Evolutionary conservation across 2,113 vertebrate genomes (phyloP), one percentile per base, ranked within the genome.

Genomic region (Myocastor coypus): DNA sequence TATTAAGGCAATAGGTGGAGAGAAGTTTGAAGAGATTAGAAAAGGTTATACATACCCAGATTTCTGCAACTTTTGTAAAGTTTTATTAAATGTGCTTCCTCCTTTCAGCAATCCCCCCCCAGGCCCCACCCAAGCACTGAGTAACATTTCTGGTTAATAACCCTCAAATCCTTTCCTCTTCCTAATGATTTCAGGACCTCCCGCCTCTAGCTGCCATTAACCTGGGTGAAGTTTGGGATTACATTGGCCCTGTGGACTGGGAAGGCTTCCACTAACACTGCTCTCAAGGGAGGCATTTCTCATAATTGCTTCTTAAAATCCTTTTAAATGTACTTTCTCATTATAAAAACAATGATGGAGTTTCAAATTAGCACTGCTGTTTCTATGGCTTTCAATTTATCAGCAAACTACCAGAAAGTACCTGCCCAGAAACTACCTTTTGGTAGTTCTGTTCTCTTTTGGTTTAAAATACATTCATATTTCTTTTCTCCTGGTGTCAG

Each of bases 1-100:
- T 42, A 59, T 83, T 96, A 97, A 97, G 96, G 94, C 93, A 94
- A 66, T 5, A 89, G 52, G 64, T 77, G 20, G 69, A 80, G 88
- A 95, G 19, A 59, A 69, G 42, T 69, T 22, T 34, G 63, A 68
- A 91, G 81, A 78, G 57, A 57, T 37, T 34, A 92, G 81, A 77
- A 81, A 88, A 92, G 88, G 10, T 26, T 69, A 63, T 0, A 63
- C 8, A n/a, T n/a, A n/a, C 16, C 24, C 20, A 4, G 37, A 93
- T 83, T 50, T 87, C 81, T 91, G 37, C 52, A 89, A 66, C 59
- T 20, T 84, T 84, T 89, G 2, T 2, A 30, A 78, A 64, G 80
- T 59, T 55, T 52, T 8, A 61, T 89, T 80, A 77, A 78, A 61
- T n/a, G 37, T 10, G 28, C 64, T 81, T 40, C 42, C 64, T 63